A percentile compares a stretch with the other conserved stretches of the same genome.
phyloP scores from a whole-genome alignment of 2,797 vertebrate genomes.

The Pipistrellus nathusii region DNA sequence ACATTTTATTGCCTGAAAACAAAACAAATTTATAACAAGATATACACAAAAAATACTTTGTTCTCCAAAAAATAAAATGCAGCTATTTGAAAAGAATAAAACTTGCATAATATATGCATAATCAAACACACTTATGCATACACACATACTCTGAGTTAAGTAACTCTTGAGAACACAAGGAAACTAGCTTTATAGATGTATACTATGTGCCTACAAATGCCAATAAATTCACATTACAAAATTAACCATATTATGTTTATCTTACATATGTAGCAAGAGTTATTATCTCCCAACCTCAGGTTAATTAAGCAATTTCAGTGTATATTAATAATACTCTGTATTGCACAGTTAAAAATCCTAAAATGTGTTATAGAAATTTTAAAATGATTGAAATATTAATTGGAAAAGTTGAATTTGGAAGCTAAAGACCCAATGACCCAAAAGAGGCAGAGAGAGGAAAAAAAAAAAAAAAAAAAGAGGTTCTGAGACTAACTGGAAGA shows the following conservation, averaged over 20 bases:
- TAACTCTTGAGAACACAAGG: neutral
- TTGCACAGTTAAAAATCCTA: constrained; percentile 3
- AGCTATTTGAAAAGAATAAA: neutral
- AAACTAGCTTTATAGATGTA: neutral
- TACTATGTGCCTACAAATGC: neutral
- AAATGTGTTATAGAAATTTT: neutral
- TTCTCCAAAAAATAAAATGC: neutral
- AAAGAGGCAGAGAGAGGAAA: neutral
- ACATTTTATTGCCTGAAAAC: neutral
- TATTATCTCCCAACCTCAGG: neutral
- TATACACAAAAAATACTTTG: neutral
- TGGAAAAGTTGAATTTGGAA: neutral
- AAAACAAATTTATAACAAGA: constrained; percentile 3
- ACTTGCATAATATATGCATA: neutral
- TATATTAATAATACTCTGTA: neutral
- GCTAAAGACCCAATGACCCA: neutral
- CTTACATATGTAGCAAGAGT: neutral
- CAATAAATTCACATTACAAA: constrained; percentile 23
- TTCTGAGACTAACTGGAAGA: neutral
- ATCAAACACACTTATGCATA: neutral
- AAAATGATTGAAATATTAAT: neutral
- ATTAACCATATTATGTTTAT: neutral
- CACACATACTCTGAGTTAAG: neutral
- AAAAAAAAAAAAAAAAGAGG: neutral
- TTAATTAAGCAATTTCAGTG: neutral